Evolutionary conservation across 2,113 vertebrate species (phyloP).

Genomic region (Urocitellus parryii): DNA sequence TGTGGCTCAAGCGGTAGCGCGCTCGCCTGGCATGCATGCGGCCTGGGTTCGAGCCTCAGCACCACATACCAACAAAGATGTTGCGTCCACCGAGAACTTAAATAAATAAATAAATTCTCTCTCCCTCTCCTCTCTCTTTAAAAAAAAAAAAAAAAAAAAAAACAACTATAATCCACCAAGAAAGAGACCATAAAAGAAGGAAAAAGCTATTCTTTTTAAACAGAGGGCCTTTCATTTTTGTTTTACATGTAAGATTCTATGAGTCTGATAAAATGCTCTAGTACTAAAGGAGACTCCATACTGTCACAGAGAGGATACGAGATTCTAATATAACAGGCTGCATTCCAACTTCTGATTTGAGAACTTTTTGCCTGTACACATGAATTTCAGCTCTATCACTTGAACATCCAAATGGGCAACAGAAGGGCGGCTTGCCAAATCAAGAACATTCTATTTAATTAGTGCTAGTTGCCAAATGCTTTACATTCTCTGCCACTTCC

Average conservation of each 20-base stretch:
- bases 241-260: neutral
- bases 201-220: neutral
- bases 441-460: slow-evolving; percentile 25
- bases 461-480: neutral
- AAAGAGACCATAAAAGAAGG: neutral
- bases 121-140: too few species aligned
- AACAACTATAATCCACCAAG: neutral
- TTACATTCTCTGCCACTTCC: neutral
- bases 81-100: too few species aligned
- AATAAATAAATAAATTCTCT: too few species aligned
- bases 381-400: neutral
- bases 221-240: neutral
- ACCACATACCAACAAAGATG: too few species aligned
- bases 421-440: neutral
- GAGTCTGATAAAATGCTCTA: neutral
- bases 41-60: too few species aligned
- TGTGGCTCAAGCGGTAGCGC: too few species aligned
- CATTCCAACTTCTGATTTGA: neutral
- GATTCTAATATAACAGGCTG: neutral
- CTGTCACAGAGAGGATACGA: neutral
- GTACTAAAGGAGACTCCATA: neutral
- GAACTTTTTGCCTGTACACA: neutral
- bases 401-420: neutral
- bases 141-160: too few species aligned
- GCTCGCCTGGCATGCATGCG: too few species aligned